Base-by-base conservation (phyloP, 1,140 invertebrate genomes). In the Eubasilissa regina region DNA sequence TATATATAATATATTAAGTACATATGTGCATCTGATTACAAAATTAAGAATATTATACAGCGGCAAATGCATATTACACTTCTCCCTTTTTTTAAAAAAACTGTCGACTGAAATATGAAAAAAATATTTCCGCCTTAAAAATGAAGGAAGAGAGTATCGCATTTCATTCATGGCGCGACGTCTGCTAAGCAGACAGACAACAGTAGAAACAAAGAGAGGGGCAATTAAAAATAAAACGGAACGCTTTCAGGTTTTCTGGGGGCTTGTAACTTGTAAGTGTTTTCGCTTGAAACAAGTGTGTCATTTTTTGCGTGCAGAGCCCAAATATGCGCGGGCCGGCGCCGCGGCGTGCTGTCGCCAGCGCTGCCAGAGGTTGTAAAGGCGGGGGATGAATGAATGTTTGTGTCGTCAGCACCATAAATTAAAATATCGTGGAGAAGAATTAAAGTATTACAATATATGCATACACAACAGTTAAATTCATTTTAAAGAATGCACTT, bases 211-310 rank as follows among this genome's bases (percentile, higher is more conserved):
- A 78, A 70, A 72, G 66, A 58, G 43, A 72, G 15, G 43, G 45
- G 77, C 66, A 78, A 78, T 78, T 78, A 78, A 60, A 66, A 51
- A 44, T 76, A 76, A 48, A 55, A 68, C 25, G 62, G 62, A 15
- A 68, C 15, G 44, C 55, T 78, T 78, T 78, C 77, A 68, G 66
- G 60, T 68, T 60, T 19, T 11, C 74, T 44, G 55, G 53, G 13
- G 19, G 73, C 25, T 35, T 35, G 25, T 35, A 13, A 58, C 73
- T 62, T 76, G 75, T 77, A 76, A 76, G 60, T 77, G 62, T 53
- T 77, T 68, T 56, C 19, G 75, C 60, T 35, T 51, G 21, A 76
- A 64, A 68, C 75, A 68, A 77, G 75, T 77, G 75, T 45, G 17
- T 35, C 47, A 4, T 68, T 66, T 73, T 73, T 75, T 58, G 72